Conservation (phyloP, 1,140 invertebrate genomes). For the Brachionus manjavacas region DNA sequence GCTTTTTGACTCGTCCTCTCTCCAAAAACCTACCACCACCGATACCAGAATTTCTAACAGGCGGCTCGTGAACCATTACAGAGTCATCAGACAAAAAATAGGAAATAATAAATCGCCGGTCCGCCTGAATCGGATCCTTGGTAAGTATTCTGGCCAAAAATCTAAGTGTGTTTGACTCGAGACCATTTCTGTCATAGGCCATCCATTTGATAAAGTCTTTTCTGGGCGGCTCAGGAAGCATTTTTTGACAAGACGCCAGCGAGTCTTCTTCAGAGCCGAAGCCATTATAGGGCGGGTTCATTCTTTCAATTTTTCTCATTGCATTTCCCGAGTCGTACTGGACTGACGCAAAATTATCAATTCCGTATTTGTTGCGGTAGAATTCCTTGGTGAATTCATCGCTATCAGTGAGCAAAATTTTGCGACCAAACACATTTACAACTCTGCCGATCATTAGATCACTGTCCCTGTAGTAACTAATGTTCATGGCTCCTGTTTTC, state of each 20-base stretch:
- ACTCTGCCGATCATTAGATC: constrained; percentile 65
- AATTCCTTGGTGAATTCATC: constrained; percentile 60
- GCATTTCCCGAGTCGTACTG: not conserved
- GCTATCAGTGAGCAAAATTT: constrained; percentile 54
- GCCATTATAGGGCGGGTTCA: constrained; percentile 57
- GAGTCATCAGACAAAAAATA: constrained; percentile 78
- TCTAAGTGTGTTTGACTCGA: constrained; percentile 71
- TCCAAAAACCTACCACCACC: constrained; percentile 67
- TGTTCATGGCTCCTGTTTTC: constrained; percentile 55
- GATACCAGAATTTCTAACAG: constrained; percentile 70
- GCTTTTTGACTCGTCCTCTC: constrained; percentile 66
- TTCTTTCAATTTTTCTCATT: constrained; percentile 28
- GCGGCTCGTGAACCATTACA: constrained; percentile 71
- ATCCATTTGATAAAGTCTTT: constrained; percentile 58
- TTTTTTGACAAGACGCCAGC: constrained; percentile 53
- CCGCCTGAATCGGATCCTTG: constrained; percentile 65
- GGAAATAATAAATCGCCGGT: constrained; percentile 72
- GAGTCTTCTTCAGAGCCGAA: constrained; percentile 59
- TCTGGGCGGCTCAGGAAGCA: constrained; percentile 55
- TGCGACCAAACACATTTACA: constrained; percentile 55
- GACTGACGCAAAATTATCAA: constrained; percentile 8
- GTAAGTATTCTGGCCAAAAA: constrained; percentile 72
- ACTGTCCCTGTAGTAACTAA: constrained; percentile 66
- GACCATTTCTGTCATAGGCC: constrained; percentile 63
- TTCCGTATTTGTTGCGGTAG: constrained; percentile 58